phyloP scores from a whole-genome alignment of 2,797 vertebrate species.

The Heliangelus exortis region DNA sequence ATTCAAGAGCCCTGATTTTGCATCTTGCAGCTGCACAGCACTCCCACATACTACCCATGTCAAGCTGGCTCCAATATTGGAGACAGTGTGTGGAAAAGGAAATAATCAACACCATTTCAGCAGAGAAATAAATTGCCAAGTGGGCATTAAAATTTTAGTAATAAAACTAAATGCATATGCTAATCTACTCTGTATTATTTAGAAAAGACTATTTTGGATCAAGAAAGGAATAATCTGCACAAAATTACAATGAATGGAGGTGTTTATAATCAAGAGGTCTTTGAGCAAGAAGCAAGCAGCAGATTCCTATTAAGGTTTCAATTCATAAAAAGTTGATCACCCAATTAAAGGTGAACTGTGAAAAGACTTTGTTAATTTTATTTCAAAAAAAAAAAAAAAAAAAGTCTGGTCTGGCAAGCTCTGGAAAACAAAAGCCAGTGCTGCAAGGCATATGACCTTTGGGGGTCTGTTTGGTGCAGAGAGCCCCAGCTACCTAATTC shows the following conservation, averaged over 20 bases:
- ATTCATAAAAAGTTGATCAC: slow-evolving; percentile 62
- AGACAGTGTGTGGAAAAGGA: slow-evolving; percentile 68
- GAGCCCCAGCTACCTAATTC: not conserved
- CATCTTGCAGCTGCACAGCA: slow-evolving; percentile 75
- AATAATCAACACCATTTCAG: slow-evolving; percentile 78
- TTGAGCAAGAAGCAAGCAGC: slow-evolving; percentile 72
- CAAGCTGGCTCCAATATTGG: slow-evolving; percentile 61
- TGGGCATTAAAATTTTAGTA: slow-evolving; percentile 78
- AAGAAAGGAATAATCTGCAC: slow-evolving; percentile 77
- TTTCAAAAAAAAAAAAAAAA: not conserved
- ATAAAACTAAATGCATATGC: slow-evolving; percentile 79
- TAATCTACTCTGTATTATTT: slow-evolving; percentile 78
- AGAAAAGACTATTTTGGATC: slow-evolving; percentile 77
- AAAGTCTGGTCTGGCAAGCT: not conserved
- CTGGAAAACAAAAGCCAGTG: slow-evolving; percentile 22
- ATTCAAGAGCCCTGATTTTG: slow-evolving; percentile 63
- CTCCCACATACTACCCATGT: slow-evolving; percentile 25
- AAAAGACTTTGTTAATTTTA: slow-evolving; percentile 46
- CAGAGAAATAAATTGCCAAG: slow-evolving; percentile 74
- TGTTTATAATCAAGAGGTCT: slow-evolving; percentile 81
- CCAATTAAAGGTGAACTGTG: slow-evolving; percentile 65
- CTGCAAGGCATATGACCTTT: not conserved
- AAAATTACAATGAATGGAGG: slow-evolving; percentile 79
- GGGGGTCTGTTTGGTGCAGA: not conserved
- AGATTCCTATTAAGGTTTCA: slow-evolving; percentile 69